A percentile compares a stretch with the other conserved stretches of the same genome.
Evolutionary conservation across 2,113 vertebrate genomes (phyloP).

Genomic region (Phalacrocorax pelagicus): DNA sequence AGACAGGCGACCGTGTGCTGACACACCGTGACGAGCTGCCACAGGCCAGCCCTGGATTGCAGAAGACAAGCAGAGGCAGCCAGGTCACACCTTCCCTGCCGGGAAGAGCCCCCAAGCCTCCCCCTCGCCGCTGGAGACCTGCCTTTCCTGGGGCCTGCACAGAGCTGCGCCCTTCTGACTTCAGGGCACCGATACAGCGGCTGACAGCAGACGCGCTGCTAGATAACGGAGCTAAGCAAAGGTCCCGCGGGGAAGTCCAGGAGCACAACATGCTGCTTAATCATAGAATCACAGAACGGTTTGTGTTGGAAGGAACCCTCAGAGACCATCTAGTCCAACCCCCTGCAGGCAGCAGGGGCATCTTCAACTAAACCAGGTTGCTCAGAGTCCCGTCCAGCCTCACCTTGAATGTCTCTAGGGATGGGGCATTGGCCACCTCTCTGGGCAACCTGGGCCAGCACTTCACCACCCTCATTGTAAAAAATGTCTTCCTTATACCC

Average conservation of each 20-base stretch:
- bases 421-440: too few relatives aligned
- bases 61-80: neutral
- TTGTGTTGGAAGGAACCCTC: too few relatives aligned
- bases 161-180: neutral
- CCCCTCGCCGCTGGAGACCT: neutral
- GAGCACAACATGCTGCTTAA: neutral
- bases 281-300: too few relatives aligned
- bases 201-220: neutral
- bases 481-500: too few relatives aligned
- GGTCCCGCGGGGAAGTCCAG: neutral
- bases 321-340: too few relatives aligned
- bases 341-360: too few relatives aligned
- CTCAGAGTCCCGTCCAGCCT: too few relatives aligned
- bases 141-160: fast-evolving
- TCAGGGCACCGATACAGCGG: neutral
- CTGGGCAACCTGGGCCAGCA: too few relatives aligned
- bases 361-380: too few relatives aligned
- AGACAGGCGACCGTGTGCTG: neutral
- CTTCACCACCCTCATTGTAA: too few relatives aligned
- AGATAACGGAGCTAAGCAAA: neutral
- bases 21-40: neutral
- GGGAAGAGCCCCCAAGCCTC: neutral
- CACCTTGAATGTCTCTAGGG: too few relatives aligned
- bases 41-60: neutral
- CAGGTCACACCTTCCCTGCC: neutral